A percentile compares a stretch with the other conserved stretches of the same genome.
phyloP scores from a whole-genome alignment of 2,113 vertebrate species.

The Lagenorhynchus albirostris region DNA sequence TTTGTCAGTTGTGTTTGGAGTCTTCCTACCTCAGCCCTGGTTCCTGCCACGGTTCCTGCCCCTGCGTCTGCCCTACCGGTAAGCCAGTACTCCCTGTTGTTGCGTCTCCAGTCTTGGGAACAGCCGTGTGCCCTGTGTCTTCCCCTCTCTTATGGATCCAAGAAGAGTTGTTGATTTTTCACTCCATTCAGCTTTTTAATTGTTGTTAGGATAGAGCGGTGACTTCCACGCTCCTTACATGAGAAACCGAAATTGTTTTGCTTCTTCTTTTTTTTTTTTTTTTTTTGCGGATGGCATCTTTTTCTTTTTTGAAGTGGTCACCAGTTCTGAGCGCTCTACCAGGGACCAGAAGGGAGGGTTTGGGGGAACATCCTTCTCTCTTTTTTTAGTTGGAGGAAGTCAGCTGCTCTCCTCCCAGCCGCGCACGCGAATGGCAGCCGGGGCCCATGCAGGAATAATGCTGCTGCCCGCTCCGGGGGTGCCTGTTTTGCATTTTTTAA shows the following conservation, averaged over 20 bases:
- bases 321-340: background rate
- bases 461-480: background rate
- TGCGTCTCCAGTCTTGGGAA: background rate
- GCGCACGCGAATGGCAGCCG: accelerated
- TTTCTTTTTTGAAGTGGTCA: background rate
- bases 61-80: background rate
- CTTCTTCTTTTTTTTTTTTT: no score
- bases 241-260: background rate
- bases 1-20: background rate
- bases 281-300: background rate
- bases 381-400: background rate
- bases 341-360: background rate
- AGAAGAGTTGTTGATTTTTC: background rate
- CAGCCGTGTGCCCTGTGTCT: background rate
- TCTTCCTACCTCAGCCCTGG: background rate
- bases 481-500: background rate
- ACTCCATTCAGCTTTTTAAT: background rate
- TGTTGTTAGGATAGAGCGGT: background rate
- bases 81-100: background rate
- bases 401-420: background rate
- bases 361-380: background rate
- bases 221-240: background rate
- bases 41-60: background rate
- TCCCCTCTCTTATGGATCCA: background rate
- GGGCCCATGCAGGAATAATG: background rate